Conservation (phyloP, 2,797 vertebrate genomes). For the Enoplosus armatus region DNA sequence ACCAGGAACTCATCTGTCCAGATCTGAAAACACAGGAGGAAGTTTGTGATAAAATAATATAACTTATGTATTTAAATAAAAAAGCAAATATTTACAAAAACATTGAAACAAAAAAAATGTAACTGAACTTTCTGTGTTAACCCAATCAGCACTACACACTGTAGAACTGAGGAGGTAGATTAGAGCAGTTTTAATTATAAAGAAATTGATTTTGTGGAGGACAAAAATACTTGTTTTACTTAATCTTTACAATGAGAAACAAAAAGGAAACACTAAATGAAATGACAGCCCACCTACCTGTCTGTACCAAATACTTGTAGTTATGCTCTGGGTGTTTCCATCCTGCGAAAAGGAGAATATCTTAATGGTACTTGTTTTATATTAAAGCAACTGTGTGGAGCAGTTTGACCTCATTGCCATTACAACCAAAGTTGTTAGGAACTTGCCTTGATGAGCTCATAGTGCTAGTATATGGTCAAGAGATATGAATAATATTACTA, state of each 20-base stretch:
- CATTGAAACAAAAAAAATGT: background rate
- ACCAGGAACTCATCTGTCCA: constrained; percentile 92
- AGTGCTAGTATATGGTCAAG: too few relatives aligned
- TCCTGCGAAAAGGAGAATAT: constrained; percentile 77
- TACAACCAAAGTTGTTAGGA: background rate
- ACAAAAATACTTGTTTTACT: background rate
- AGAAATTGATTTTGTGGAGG: background rate
- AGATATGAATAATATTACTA: too few relatives aligned
- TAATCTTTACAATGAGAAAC: background rate
- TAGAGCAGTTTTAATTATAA: background rate
- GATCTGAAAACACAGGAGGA: constrained; percentile 76
- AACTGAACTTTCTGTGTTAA: background rate
- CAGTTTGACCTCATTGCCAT: background rate
- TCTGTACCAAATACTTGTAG: constrained; percentile 89
- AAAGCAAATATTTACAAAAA: background rate
- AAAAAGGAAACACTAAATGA: background rate
- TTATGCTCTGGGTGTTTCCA: constrained; percentile 90
- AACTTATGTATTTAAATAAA: background rate
- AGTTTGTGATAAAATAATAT: background rate
- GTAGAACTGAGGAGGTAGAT: background rate
- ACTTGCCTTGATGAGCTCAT: background rate
- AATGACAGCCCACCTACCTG: constrained; percentile 80
- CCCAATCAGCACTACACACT: background rate
- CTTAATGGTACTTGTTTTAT: background rate
- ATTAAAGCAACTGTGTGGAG: background rate